Conservation (phyloP, 2,113 vertebrate genomes). For the Muntiacus reevesi region DNA sequence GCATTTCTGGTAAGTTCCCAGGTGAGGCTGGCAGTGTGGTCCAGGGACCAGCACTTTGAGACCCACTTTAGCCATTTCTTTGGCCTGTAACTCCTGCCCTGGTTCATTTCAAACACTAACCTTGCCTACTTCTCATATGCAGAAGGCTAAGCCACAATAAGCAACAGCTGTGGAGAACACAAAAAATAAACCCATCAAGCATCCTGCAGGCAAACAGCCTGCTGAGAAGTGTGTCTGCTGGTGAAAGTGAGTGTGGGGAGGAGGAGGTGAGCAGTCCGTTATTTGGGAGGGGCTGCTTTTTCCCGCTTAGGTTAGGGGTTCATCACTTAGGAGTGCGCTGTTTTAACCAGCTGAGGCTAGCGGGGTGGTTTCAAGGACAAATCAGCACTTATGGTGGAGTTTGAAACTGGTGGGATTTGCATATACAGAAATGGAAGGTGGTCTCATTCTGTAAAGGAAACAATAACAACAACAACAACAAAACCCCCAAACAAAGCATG, state of each 20-base stretch:
- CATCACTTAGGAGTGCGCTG: background rate
- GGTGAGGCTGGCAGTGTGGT: background rate
- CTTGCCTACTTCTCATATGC: background rate
- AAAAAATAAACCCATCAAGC: background rate
- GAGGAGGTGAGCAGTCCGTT: background rate
- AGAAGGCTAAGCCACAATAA: background rate
- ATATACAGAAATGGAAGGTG: background rate
- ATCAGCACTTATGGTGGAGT: background rate
- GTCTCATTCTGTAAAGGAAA: background rate
- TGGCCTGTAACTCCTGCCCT: background rate
- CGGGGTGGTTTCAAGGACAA: background rate
- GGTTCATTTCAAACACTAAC: background rate
- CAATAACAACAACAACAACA: background rate
- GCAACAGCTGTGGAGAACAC: background rate
- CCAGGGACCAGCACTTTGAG: background rate
- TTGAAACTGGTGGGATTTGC: background rate
- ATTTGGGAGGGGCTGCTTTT: background rate
- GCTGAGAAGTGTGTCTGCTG: accelerated
- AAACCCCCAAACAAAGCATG: background rate
- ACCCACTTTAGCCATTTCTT: background rate
- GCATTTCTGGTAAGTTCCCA: background rate
- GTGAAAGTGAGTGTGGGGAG: background rate
- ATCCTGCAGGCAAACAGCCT: background rate
- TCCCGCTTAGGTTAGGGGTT: background rate
- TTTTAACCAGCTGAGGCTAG: background rate